These are phyloP conservation scores for Ischnus inquisitorius DNA, from an alignment of 2,888 invertebrate genomes.

Conservation along the genomic window DNA sequence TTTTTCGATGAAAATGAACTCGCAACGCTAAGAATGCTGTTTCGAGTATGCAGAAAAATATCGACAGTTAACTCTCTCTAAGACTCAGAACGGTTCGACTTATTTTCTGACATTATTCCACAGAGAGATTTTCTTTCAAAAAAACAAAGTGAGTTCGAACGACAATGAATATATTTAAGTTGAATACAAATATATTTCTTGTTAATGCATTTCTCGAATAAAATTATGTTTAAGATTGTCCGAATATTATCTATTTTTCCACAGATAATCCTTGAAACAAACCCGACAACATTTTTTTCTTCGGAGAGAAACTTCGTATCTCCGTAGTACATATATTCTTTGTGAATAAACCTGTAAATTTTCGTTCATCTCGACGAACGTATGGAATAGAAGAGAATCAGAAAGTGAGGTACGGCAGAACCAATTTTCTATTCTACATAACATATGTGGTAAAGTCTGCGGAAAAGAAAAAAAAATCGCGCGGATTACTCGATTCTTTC, in stretches of 20 bases:
- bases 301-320: background rate
- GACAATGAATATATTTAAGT: too few species aligned
- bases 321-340: background rate
- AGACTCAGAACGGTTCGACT: too few species aligned
- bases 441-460: background rate
- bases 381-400: constrained; percentile 66
- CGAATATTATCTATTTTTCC: too few species aligned
- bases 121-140: too few species aligned
- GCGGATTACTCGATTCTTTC: background rate
- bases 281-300: too few species aligned
- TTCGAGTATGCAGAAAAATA: background rate
- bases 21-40: background rate
- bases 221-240: too few species aligned
- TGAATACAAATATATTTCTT: too few species aligned
- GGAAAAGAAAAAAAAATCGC: background rate
- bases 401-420: constrained; percentile 73
- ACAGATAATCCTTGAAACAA: too few species aligned
- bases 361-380: constrained; percentile 4
- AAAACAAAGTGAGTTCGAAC: too few species aligned
- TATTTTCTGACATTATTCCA: too few species aligned
- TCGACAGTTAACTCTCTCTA: too few species aligned
- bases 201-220: too few species aligned
- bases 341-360: background rate
- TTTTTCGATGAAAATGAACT: background rate
- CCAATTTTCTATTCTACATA: constrained; percentile 19